Evolutionary conservation across 1,140 invertebrate genomes (phyloP), one percentile per base, ranked within the genome.

Genomic region (Procambarus virginalis): DNA sequence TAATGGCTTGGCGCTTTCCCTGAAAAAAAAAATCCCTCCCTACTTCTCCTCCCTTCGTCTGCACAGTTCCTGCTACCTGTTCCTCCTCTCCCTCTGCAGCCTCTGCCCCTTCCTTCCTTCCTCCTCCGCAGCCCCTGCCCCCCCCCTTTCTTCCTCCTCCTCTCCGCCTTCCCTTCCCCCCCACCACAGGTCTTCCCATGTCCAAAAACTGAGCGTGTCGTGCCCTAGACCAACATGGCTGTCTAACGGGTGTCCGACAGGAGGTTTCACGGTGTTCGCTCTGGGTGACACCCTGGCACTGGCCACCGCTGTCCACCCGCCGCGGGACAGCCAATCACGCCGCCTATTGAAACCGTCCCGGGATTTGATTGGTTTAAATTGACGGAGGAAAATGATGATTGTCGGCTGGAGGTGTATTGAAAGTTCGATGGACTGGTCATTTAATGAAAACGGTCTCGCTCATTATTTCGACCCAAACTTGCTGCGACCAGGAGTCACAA

Each of bases 351-450:
- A 89, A 89, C 87, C 87, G 87, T 83, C 87, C 87, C 81, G 81
- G 81, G 87, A 89, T 89, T 89, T 89, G 87, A 89, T 89, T 89
- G 87, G 87, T 89, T 81, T 89, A 89, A 89, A 89, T 89, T 89
- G 87, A 89, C 87, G 87, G 87, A 89, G 87, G 87, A 89, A 89
- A 89, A 89, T 89, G 87, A 89, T 89, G 87, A 89, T 84, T 80
- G 87, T 89, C 87, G 80, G 87, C 58, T 79, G 86, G 86, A 88
- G 86, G 86, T 75, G 87, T 89, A 89, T 89, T 89, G 87, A 89
- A 89, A 89, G 87, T 89, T 89, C 87, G 87, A 89, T 89, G 87
- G 87, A 89, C 87, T 89, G 87, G 80, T 89, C 87, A 84, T 77
- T 89, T 89, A 89, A 89, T 89, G 87, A 89, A 89, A 89, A 89